Conservation (phyloP, 1,140 invertebrate genomes). For the Drosophila melanogaster region DNA sequence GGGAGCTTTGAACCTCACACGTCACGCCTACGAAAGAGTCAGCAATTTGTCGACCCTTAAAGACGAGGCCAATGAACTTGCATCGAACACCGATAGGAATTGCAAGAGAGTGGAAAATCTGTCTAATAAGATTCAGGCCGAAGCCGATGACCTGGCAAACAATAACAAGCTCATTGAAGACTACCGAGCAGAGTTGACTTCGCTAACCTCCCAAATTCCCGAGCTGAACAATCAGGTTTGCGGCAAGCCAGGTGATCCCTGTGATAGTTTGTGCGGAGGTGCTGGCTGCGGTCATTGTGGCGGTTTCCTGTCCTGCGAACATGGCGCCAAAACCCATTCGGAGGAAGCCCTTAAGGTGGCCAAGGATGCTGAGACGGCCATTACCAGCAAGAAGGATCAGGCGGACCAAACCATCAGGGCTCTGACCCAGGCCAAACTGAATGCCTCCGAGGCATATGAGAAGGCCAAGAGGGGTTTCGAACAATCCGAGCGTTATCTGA, state of each 20-base stretch:
- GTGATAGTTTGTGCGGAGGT: conserved; percentile 96
- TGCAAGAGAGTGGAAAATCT: conserved; percentile 93
- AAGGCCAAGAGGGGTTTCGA: conserved; percentile 85
- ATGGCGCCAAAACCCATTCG: conserved; percentile 94
- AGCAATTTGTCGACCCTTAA: conserved; percentile 85
- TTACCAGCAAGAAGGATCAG: conserved; percentile 92
- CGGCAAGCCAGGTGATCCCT: conserved; percentile 93
- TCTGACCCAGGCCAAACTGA: conserved; percentile 86
- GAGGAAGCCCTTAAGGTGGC: conserved; percentile 93
- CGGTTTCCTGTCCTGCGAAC: conserved; percentile 92
- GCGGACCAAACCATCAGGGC: conserved; percentile 87
- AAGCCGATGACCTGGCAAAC: conserved; percentile 89
- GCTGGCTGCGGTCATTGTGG: conserved; percentile 97
- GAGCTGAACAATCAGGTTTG: conserved; percentile 96
- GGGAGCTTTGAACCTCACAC: conserved; percentile 95
- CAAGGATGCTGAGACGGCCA: conserved; percentile 91
- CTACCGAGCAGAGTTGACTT: conserved; percentile 88
- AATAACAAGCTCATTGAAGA: conserved; percentile 89
- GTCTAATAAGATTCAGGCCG: conserved; percentile 89
- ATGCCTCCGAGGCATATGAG: conserved; percentile 85
- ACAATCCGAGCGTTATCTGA: conserved; percentile 85
- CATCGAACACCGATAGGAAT: conserved; percentile 91
- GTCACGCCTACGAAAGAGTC: conserved; percentile 89
- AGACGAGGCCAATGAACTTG: conserved; percentile 88
- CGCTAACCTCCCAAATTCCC: conserved; percentile 90